These are phyloP conservation scores for Nannobrachium achirus DNA, from an alignment of 2,113 vertebrate species.

Conservation along the genomic window DNA sequence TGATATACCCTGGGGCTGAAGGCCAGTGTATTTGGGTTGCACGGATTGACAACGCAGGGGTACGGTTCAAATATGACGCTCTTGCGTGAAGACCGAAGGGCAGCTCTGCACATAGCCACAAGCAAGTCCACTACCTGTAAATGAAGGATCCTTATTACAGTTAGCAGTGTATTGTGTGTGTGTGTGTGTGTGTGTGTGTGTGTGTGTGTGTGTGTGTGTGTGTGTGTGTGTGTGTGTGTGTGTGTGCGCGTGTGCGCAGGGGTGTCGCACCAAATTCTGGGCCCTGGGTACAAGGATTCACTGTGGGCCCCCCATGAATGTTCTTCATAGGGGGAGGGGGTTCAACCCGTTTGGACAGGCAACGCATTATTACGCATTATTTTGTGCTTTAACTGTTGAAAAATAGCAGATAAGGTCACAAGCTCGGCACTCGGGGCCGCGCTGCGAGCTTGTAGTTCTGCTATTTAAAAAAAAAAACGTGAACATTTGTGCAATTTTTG, in stretches of 20 bases:
- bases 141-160: conserved; percentile 8
- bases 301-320: too few species aligned
- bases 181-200: not conserved
- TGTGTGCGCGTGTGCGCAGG: not conserved
- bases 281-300: too few species aligned
- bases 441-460: too few species aligned
- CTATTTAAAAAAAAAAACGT: too few species aligned
- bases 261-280: too few species aligned
- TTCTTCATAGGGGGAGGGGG: too few species aligned
- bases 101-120: conserved; percentile 96
- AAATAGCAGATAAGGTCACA: too few species aligned
- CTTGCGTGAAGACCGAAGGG: conserved; percentile 94
- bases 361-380: too few species aligned
- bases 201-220: not conserved
- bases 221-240: conserved; percentile 4
- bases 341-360: too few species aligned
- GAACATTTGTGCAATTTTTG: too few species aligned
- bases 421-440: too few species aligned
- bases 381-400: too few species aligned
- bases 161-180: not conserved
- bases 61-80: conserved; percentile 97
- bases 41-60: conserved; percentile 93
- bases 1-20: conserved; percentile 92
- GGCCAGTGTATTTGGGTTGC: conserved; percentile 91
- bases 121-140: conserved; percentile 92